Base-by-base conservation (phyloP, 1,140 invertebrate species). In the Cepaea nemoralis region DNA sequence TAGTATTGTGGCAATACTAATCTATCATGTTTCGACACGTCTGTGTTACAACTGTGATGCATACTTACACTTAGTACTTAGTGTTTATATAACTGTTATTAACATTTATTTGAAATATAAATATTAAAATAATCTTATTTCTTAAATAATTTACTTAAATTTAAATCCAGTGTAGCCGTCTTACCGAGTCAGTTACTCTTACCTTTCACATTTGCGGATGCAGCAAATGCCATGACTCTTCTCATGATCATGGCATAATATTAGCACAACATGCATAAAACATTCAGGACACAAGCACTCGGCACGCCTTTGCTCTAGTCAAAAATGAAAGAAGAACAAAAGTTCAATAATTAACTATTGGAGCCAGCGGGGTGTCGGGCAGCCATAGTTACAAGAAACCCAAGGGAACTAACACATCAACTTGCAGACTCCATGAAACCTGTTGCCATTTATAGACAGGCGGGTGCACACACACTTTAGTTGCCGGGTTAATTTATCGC, bases 381-480 rank as follows among this genome's bases (percentile, higher is more conserved):
- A 77, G 75, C 75, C 75, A 77, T 77, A 63, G 75, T 63, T 77
- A 77, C 75, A 39, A 66, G 16, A 75, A 75, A 77, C 6, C 75
- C 10, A 77, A 55, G 74, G 74, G 74, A 76, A 50, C 35, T 76
- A 70, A 80, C 45, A 37, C 42, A 76, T n/a, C 14, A 12, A 33
- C 8, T n/a, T 27, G 33, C 24, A 55, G n/a, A 66, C 31, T 40
- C 63, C n/a, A n/a, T 33, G 59, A 48, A 40, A 79, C 77, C 40
- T 79, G 66, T 69, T 79, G 66, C 77, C 59, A 69, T 79, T 79
- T 79, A 70, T 79, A 70, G 63, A 69, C 76, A 78, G 8, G 3
- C 10, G 8, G 75, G 75, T 63, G 45, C 59, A 37, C 12, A 35
- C 19, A 50, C 19, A 69, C 37, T 27, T 69, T 69, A 69, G 31